Conservation (phyloP, 2,113 vertebrate genomes). For the Willisornis vidua region DNA sequence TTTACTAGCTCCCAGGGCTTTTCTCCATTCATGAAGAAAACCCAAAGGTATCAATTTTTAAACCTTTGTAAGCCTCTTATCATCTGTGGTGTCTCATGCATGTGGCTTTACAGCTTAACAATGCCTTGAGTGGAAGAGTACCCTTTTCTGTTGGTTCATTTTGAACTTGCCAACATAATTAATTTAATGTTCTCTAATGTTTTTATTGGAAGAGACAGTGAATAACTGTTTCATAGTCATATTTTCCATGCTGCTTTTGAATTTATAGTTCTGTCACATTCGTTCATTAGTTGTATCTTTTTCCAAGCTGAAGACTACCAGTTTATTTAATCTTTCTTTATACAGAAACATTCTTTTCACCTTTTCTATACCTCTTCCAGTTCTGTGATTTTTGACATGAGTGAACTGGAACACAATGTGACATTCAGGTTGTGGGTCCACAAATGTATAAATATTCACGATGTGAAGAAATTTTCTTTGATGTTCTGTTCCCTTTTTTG, state of each 20-base stretch:
- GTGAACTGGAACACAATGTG: neutral
- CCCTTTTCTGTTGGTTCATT: neutral
- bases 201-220: neutral
- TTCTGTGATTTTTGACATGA: neutral
- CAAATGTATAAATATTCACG: neutral
- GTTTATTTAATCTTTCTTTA: slow-evolving; percentile 13
- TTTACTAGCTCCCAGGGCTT: neutral
- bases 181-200: neutral
- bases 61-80: neutral
- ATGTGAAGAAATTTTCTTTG: neutral
- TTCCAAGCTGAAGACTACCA: neutral
- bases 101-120: neutral
- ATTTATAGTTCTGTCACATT: neutral
- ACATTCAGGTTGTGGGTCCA: neutral
- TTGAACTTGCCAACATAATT: neutral
- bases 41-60: neutral
- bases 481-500: neutral
- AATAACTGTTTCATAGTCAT: neutral
- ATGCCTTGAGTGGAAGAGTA: neutral
- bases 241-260: neutral
- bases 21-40: neutral
- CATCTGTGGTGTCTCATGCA: neutral
- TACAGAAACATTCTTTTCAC: neutral
- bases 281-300: neutral
- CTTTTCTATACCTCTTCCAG: neutral